These are phyloP conservation scores for Sebastes matsubarae DNA, from an alignment of 2,797 vertebrate genomes.

Conservation along the genomic window DNA sequence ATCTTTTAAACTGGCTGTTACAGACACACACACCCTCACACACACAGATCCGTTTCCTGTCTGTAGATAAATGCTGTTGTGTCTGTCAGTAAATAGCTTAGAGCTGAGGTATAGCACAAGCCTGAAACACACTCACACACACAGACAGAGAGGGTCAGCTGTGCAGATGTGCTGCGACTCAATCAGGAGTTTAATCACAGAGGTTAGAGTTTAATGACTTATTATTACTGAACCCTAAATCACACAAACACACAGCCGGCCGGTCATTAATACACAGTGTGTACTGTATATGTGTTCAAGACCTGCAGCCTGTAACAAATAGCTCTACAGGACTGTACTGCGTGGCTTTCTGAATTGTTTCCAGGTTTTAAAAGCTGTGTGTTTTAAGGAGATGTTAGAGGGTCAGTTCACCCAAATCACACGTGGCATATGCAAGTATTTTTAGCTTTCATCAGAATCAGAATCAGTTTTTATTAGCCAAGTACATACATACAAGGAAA, in stretches of 20 bases:
- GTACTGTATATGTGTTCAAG: conserved; percentile 28
- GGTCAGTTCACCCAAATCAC: conserved; percentile 8
- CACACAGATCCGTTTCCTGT: conserved; percentile 14
- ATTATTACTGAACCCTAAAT: conserved; percentile 69
- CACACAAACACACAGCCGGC: conserved; percentile 59
- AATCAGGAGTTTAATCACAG: conserved; percentile 72
- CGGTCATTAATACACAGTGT: conserved; percentile 15
- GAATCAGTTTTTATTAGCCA: too few species aligned
- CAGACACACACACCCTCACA: background rate
- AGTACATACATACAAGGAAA: too few species aligned
- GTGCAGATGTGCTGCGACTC: conserved; percentile 59
- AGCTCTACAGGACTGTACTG: background rate
- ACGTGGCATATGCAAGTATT: background rate
- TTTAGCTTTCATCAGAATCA: background rate
- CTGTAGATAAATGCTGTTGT: conserved; percentile 31
- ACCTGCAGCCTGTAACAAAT: conserved; percentile 46
- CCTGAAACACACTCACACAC: background rate
- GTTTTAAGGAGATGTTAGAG: conserved; percentile 4
- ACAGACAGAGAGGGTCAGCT: conserved; percentile 30
- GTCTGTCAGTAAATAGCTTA: conserved; percentile 58
- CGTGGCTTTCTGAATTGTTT: conserved; percentile 31
- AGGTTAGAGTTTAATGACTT: conserved; percentile 72
- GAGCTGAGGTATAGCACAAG: conserved; percentile 22
- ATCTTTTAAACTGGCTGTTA: background rate
- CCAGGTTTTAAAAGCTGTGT: conserved; percentile 25